Evolutionary conservation across 2,888 invertebrate genomes (phyloP), one percentile per base, ranked within the genome.

Genomic region (Lasioglossum pauxillum): DNA sequence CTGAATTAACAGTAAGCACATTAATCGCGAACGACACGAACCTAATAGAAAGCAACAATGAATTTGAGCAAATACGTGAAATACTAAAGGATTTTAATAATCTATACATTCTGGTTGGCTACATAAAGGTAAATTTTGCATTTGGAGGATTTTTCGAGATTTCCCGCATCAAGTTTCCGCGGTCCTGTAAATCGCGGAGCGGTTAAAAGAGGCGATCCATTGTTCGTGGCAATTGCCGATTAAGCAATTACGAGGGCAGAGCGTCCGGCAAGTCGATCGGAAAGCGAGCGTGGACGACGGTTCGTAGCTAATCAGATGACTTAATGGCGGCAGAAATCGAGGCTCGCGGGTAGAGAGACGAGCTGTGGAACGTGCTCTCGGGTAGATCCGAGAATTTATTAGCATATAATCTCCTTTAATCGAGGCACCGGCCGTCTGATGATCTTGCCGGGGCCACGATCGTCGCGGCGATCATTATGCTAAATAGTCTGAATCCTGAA

Each of bases 381-480:
- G 53, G 38, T 38, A n/a, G 77, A 71, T 71, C 75, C 76, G 57
- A 87, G 83, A 83, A 88, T 89, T 89, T 88, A 89, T 89, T 89
- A 89, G 86, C 89, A 89, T 88, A 89, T 89, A 87, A 89, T 89
- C 89, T 84, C 83, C 82, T 87, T 85, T 89, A 89, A 89, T 89
- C 86, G 89, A 86, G 77, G 80, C 78, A 84, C 86, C 84, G 84
- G 35, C 67, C 78, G 80, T 79, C 86, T 72, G 86, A 86, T 82
- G 67, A 86, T 88, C 85, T 41, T 75, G 80, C 73, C 69, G 72
- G 53, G 69, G 41, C 74, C 60, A 31, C 44, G 83, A 79, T 83
- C 81, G 83, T 85, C 78, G 82, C 71, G 38, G 72, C 75, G 82
- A 89, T 89, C 89, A 83, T 86, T 89, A 89, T 86, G 86, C 86